These are phyloP conservation scores for Hyperoplus immaculatus DNA, from an alignment of 2,797 vertebrate genomes.

Conservation along the genomic window DNA sequence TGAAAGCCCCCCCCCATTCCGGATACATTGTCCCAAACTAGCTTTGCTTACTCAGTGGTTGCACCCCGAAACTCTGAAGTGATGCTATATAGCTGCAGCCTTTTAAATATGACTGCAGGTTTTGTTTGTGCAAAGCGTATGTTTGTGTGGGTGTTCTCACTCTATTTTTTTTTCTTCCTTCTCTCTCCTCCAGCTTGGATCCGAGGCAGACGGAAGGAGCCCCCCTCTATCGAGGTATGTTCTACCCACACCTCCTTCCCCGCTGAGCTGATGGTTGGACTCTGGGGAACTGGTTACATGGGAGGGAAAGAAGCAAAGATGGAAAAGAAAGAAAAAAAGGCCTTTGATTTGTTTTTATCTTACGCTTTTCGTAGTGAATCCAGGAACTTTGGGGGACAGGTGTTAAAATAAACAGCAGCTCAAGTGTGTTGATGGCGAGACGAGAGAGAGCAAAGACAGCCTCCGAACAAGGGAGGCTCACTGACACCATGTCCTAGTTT, in stretches of 20 bases:
- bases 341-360: constrained; percentile 82
- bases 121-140: constrained; percentile 71
- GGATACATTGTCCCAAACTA: constrained; percentile 11
- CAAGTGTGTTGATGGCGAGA: constrained; percentile 73
- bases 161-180: constrained; percentile 27
- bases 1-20: not conserved
- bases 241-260: constrained; percentile 73
- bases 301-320: constrained; percentile 68
- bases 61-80: constrained; percentile 45
- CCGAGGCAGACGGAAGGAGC: constrained; percentile 92
- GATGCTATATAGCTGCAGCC: constrained; percentile 60
- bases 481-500: constrained; percentile 81
- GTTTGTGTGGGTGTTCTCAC: constrained; percentile 79
- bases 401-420: constrained; percentile 84
- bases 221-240: constrained; percentile 93
- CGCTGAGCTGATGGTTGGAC: constrained; percentile 79
- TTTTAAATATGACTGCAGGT: constrained; percentile 73
- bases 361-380: constrained; percentile 67
- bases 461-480: constrained; percentile 69
- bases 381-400: constrained; percentile 80
- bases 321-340: constrained; percentile 37
- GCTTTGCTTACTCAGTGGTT: constrained; percentile 37
- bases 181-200: constrained; percentile 92
- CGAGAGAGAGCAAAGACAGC: constrained; percentile 71
- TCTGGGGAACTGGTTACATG: constrained; percentile 75